Evolutionary conservation across 2,797 vertebrate genomes (phyloP).

Genomic region (Coregonus sp.): DNA sequence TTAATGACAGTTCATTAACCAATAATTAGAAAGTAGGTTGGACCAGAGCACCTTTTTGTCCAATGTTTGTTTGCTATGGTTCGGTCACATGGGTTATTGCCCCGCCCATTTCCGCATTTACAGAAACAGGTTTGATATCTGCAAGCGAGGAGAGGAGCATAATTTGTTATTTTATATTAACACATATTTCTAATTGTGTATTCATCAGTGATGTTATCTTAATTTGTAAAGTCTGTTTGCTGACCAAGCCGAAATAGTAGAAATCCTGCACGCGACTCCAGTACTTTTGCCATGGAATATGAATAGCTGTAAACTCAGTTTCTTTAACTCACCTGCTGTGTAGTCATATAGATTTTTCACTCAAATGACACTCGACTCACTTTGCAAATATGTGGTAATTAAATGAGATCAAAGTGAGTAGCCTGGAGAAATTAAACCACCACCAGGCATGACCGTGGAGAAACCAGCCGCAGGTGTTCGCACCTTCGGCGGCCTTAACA

Average conservation of each 20-base stretch:
- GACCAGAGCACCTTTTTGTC: background rate
- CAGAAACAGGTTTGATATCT: slow-evolving; percentile 15
- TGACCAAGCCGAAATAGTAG: background rate
- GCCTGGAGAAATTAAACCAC: background rate
- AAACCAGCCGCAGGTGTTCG: slow-evolving; percentile 23
- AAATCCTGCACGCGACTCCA: background rate
- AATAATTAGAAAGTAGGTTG: slow-evolving; percentile 45
- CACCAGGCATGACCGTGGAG: slow-evolving; percentile 11
- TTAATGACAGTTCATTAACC: slow-evolving; percentile 22
- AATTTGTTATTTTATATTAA: background rate
- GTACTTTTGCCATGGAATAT: background rate
- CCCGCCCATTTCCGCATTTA: slow-evolving; percentile 17
- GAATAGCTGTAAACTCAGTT: too few species aligned
- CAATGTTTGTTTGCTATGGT: slow-evolving; percentile 44
- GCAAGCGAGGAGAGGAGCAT: too few species aligned
- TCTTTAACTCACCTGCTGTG: too few species aligned
- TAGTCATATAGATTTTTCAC: too few species aligned
- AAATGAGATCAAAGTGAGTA: background rate
- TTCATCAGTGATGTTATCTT: background rate
- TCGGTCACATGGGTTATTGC: background rate
- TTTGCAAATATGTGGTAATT: too few species aligned
- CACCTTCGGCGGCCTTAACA: slow-evolving; percentile 13
- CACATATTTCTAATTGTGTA: background rate
- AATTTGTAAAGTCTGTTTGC: background rate
- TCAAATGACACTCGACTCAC: too few species aligned